These are phyloP conservation scores for Parauchenoglanis ngamensis DNA, from an alignment of 2,797 vertebrate genomes.

Conservation along the genomic window DNA sequence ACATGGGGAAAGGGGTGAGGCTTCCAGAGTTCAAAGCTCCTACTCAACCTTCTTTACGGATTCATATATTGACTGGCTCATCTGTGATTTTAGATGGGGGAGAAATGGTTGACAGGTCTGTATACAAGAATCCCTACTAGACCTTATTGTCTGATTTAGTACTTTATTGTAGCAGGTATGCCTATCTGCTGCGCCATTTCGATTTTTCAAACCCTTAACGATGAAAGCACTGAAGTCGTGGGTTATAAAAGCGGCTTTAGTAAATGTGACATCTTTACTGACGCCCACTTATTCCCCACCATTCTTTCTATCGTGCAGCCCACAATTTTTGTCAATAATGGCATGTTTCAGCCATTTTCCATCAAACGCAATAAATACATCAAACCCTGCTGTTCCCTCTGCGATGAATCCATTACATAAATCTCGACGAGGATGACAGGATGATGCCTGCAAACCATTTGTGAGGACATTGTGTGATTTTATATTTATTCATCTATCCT, in stretches of 20 bases:
- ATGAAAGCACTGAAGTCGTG: constrained; percentile 28
- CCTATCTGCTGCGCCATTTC: background rate
- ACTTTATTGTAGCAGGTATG: background rate
- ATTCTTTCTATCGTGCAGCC: constrained; percentile 26
- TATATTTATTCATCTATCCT: constrained; percentile 53
- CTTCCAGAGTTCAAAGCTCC: background rate
- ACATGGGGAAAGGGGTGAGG: background rate
- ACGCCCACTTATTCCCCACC: constrained; percentile 42
- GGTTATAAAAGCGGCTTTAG: constrained; percentile 40
- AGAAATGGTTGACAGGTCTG: background rate
- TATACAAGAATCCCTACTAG: background rate
- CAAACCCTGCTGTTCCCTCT: constrained; percentile 40
- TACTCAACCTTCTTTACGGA: background rate
- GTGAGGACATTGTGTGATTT: constrained; percentile 45
- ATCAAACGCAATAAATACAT: constrained; percentile 55
- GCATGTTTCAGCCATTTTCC: constrained; percentile 44
- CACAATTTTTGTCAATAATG: constrained; percentile 45
- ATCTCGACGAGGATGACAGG: constrained; percentile 47
- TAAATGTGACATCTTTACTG: constrained; percentile 55
- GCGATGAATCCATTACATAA: constrained; percentile 56
- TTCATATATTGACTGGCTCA: background rate
- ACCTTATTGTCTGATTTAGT: constrained; percentile 5
- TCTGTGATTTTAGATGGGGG: background rate
- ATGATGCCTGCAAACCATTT: constrained; percentile 46
- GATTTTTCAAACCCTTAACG: constrained; percentile 37